phyloP scores from a whole-genome alignment of 2,797 vertebrate species.

The Ctenopoma kingsleyae region DNA sequence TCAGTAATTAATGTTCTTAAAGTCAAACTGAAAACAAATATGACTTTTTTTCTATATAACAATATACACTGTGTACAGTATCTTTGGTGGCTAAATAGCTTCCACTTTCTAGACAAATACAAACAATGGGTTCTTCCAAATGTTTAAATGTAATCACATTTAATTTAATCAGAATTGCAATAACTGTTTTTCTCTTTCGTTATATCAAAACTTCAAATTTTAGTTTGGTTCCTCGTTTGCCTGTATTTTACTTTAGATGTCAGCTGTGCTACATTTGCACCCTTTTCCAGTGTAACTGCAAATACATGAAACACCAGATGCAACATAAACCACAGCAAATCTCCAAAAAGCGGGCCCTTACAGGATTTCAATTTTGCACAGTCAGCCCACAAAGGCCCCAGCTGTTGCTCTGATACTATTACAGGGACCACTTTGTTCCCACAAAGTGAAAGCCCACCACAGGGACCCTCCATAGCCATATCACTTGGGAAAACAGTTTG shows the following conservation, averaged over 20 bases:
- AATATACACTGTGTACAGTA: too few relatives aligned
- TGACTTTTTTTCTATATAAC: too few relatives aligned
- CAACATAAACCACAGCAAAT: slow-evolving; percentile 35
- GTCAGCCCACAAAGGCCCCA: slow-evolving; percentile 54
- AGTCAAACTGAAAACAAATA: neutral
- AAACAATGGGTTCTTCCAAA: too few relatives aligned
- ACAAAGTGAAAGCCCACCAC: slow-evolving; percentile 70
- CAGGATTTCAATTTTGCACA: slow-evolving; percentile 39
- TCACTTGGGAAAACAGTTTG: slow-evolving; percentile 79
- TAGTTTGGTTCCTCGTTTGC: neutral
- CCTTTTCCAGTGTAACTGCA: neutral
- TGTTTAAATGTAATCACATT: too few relatives aligned
- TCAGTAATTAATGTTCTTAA: neutral
- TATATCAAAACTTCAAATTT: neutral
- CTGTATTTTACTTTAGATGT: neutral
- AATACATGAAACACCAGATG: slow-evolving; percentile 2
- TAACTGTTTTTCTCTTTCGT: too few relatives aligned
- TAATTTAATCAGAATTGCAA: too few relatives aligned
- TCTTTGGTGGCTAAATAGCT: too few relatives aligned
- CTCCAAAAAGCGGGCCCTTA: slow-evolving; percentile 2
- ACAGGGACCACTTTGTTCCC: slow-evolving; percentile 78
- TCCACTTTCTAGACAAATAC: too few relatives aligned
- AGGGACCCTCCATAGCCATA: slow-evolving; percentile 62
- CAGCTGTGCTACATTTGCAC: neutral
- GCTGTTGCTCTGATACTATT: slow-evolving; percentile 71